Percentiles rank a stretch among this genome's conserved stretches.
phyloP scores from a whole-genome alignment of 2,113 vertebrate genomes.

The Sinocyclocheilus rhinocerous region DNA sequence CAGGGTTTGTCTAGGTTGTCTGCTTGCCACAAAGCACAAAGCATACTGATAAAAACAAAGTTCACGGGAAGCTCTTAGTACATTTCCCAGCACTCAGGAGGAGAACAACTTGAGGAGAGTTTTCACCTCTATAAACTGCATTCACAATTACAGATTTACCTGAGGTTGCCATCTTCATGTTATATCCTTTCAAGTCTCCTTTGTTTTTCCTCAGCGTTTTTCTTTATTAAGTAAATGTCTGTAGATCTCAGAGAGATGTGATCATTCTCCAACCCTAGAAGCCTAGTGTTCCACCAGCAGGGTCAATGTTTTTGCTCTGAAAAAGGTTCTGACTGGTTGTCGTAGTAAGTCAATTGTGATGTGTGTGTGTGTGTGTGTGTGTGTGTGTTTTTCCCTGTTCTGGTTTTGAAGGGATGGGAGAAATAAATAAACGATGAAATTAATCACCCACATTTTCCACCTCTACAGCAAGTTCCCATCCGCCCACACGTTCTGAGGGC shows the following conservation, averaged over 20 bases:
- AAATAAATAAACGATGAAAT: slow-evolving; percentile 51
- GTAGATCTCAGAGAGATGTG: not conserved
- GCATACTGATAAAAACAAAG: slow-evolving; percentile 12
- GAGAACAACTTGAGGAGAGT: slow-evolving; percentile 16
- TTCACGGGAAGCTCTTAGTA: not conserved
- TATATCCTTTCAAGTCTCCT: not conserved
- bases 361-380: not conserved
- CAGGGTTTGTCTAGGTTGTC: not conserved
- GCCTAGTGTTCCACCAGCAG: slow-evolving; percentile 6
- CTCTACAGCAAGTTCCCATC: slow-evolving; percentile 11
- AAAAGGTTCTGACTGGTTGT: slow-evolving; percentile 57
- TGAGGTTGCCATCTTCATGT: not conserved
- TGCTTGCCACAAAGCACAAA: not conserved
- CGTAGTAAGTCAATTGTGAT: slow-evolving; percentile 49
- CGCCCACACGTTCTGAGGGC: slow-evolving; percentile 15
- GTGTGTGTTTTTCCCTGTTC: not conserved
- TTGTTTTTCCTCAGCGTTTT: not conserved
- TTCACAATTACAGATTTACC: not conserved
- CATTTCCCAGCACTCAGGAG: not conserved
- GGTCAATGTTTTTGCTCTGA: slow-evolving; percentile 22
- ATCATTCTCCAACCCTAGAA: not conserved
- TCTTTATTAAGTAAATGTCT: not conserved
- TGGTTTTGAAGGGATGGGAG: slow-evolving; percentile 44
- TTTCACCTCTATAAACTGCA: slow-evolving; percentile 1
- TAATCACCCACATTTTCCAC: slow-evolving; percentile 43